phyloP scores from a whole-genome alignment of 2,888 invertebrate species.

The Tortrix viridana region DNA sequence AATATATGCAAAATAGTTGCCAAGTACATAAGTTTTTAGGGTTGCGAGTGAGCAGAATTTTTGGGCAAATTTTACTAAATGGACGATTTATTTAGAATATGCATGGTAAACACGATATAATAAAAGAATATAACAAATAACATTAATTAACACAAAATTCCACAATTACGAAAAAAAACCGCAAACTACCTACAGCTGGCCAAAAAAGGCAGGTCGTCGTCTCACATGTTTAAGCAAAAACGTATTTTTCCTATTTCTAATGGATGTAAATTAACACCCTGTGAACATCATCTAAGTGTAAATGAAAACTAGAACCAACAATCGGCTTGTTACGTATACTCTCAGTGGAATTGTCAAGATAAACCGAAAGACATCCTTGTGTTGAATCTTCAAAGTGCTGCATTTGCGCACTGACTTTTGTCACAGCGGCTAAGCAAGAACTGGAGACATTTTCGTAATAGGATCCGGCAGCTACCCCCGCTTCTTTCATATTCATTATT shows the following conservation, averaged over 20 bases:
- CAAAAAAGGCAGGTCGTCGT: no score
- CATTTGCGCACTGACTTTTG: constrained; percentile 17
- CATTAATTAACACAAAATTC: no score
- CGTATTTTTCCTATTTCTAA: no score
- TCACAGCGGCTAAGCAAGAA: constrained; percentile 8
- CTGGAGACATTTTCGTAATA: constrained; percentile 28
- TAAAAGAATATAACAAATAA: no score
- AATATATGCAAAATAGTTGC: constrained; percentile 37
- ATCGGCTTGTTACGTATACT: no score
- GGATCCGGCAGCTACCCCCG: constrained; percentile 17
- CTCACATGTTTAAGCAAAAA: no score
- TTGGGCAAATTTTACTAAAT: not conserved
- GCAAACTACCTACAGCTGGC: no score
- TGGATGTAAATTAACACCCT: no score
- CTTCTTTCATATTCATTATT: constrained; percentile 32
- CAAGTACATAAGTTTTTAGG: constrained; percentile 25
- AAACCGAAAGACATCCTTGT: constrained; percentile 2
- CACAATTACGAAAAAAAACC: no score
- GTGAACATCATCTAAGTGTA: no score
- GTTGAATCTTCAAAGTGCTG: constrained; percentile 7
- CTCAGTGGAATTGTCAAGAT: not conserved
- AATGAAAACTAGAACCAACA: no score
- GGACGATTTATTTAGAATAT: not conserved
- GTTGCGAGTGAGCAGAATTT: not conserved
- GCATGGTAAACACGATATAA: not conserved